A percentile compares a stretch with the other conserved stretches of the same genome.
phyloP scores from a whole-genome alignment of 2,113 vertebrate genomes.

The Pangasianodon gigas region DNA sequence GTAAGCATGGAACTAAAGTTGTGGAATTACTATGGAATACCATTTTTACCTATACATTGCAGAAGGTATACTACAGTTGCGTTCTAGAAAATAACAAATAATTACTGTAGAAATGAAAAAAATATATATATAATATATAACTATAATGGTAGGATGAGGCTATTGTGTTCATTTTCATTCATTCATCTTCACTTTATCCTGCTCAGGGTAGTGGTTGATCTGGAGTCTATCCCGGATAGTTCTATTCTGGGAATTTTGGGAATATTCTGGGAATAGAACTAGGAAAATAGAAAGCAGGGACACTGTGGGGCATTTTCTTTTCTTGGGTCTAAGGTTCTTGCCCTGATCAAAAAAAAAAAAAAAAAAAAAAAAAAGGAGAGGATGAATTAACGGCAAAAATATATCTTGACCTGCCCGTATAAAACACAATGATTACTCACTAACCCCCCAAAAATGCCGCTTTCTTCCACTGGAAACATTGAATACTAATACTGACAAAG shows the following conservation, averaged over 20 bases:
- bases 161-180: not conserved
- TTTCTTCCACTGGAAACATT: not conserved
- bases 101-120: too few species aligned
- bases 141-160: too few species aligned
- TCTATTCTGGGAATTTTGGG: too few species aligned
- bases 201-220: too few species aligned
- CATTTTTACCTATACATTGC: not conserved
- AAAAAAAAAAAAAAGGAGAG: not conserved
- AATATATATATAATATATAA: too few species aligned
- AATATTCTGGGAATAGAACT: too few species aligned
- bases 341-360: too few species aligned
- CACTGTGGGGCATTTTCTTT: not conserved
- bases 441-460: too few species aligned
- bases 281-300: not conserved
- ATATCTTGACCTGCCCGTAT: not conserved
- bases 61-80: not conserved
- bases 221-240: not conserved
- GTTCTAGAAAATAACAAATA: too few species aligned
- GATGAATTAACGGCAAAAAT: not conserved
- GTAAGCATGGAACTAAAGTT: not conserved
- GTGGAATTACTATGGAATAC: not conserved
- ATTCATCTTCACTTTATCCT: not conserved
- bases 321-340: too few species aligned
- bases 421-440: not conserved
- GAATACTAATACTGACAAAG: not conserved